Evolutionary conservation across 2,113 vertebrate genomes (phyloP), one percentile per base, ranked within the genome.

Genomic region (Mustela lutreola): DNA sequence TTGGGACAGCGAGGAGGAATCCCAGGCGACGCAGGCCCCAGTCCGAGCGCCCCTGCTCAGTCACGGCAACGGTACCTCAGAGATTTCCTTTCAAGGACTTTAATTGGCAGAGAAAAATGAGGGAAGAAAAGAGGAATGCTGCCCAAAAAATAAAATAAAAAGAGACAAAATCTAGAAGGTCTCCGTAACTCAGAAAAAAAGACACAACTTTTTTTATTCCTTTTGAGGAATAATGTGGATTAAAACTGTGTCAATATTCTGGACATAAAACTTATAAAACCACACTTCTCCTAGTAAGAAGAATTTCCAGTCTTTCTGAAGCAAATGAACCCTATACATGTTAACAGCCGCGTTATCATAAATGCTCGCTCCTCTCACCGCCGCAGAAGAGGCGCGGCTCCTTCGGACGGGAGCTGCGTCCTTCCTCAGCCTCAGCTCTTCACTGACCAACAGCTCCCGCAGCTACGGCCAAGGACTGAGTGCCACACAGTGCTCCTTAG

Each of bases 1-100:
- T 98, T 97, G 98, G 98, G 97, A 97, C 97, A 95, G 96, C 56
- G 0, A 78, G 91, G 96, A 97, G 94, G 87, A 95, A 96, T 10
- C 78, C 93, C 97, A 97, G 92, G 75, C 96, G 97, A 1, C 91
- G 97, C 98, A 98, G 98, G 98, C 97, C 95, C 94, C 94, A 31
- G 0, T 0, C 56, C 94, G 90, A 95, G 45, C 16, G 4, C 14
- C 33, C 94, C 94, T 70, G 85, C 78, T 88, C 95, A 94, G 89
- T 97, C 97, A 88, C 90, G 89, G 75, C 88, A 85, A 83, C 58
- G 28, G 16, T 0, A 11, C 21, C 9, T 91, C 67, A 87, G 1
- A 71, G 31, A 83, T 58, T 16, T 92, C 89, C 88, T 95, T 97
- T 97, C 97, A 95, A 96, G 50, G 19, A 53, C 85, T 83, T 84